Percentiles rank a stretch among this genome's conserved stretches.
Conservation (phyloP, 2,797 vertebrate genomes). For the Enteromius mattozi region DNA sequence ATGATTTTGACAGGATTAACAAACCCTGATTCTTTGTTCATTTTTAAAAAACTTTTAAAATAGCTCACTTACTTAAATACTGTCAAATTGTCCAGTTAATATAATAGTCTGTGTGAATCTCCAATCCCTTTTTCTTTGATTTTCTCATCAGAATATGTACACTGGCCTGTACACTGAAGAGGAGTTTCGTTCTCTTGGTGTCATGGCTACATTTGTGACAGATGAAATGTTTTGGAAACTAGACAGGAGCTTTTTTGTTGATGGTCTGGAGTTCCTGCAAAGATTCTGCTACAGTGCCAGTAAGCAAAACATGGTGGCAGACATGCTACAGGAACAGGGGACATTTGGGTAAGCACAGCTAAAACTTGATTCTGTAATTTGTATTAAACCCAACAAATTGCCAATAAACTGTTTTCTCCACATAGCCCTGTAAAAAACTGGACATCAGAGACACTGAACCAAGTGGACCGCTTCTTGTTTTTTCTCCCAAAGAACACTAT, state of each 20-base stretch:
- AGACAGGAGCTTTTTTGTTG: constrained; percentile 74
- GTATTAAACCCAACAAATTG: neutral
- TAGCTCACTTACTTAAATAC: no score
- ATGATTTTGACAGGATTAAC: neutral
- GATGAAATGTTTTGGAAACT: constrained; percentile 78
- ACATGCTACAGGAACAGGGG: constrained; percentile 72
- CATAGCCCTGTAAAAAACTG: constrained; percentile 72
- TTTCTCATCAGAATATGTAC: constrained; percentile 72
- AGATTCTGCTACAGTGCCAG: constrained; percentile 74
- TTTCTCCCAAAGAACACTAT: constrained; percentile 74
- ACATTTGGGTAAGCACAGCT: constrained; percentile 75
- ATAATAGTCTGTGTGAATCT: neutral
- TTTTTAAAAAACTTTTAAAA: neutral
- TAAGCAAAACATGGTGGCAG: constrained; percentile 75
- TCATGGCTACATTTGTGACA: constrained; percentile 78
- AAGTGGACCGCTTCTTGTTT: constrained; percentile 78
- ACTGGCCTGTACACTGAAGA: constrained; percentile 73
- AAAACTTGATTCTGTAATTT: neutral
- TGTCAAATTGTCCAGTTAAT: neutral
- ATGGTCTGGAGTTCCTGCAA: constrained; percentile 70
- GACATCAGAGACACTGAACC: constrained; percentile 73
- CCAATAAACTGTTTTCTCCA: constrained; percentile 36
- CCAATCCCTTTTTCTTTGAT: neutral
- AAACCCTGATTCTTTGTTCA: neutral
- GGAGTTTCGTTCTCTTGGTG: constrained; percentile 77